Base-by-base conservation (phyloP, 2,888 invertebrate species). In the Sphinx pinastri region DNA sequence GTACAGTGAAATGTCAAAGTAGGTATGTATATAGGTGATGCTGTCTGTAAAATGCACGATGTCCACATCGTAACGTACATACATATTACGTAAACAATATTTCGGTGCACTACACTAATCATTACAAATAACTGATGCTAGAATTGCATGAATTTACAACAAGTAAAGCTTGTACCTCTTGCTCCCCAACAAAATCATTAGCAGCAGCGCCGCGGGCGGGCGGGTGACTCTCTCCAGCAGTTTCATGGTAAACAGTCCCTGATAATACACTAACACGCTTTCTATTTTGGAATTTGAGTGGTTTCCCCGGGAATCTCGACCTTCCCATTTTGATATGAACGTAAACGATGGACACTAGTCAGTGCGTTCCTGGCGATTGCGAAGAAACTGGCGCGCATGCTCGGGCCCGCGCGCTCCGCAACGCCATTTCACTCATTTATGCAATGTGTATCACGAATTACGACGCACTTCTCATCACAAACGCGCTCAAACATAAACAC, bases 261-360 rank as follows among this genome's bases (percentile, higher is more conserved):
- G 96, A 96, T 90, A 97, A 94, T 88, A 97, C 97, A 94, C 97
- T 97, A 87, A 97, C 95, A 92, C 97, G 96, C 92, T 97, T 97
- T 95, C 97, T 96, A 94, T 97, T 97, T 89, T 97, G 96, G 94
- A 97, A 96, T 95, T 97, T 97, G 82, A 97, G 96, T 90, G 97
- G 97, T 95, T 97, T 97, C 88, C 97, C 97, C 88, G 97, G 97
- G 95, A 97, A 97, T 95, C 96, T 96, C 92, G 96, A 96, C 94
- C 96, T 96, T 94, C 96, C 96, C 97, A 96, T 97, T 94, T 94
- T 95, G 95, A 90, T 93, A 83, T 89, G 84, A 91, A 91, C 89
- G 89, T 91, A 92, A 92, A 94, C 94, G 94, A 93, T 92, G 89
- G 88, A 92, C 93, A 91, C 88, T 38, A 38, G 38, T 94, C 88